phyloP scores from a whole-genome alignment of 2,797 vertebrate genomes.

The Cheirogaleus major region DNA sequence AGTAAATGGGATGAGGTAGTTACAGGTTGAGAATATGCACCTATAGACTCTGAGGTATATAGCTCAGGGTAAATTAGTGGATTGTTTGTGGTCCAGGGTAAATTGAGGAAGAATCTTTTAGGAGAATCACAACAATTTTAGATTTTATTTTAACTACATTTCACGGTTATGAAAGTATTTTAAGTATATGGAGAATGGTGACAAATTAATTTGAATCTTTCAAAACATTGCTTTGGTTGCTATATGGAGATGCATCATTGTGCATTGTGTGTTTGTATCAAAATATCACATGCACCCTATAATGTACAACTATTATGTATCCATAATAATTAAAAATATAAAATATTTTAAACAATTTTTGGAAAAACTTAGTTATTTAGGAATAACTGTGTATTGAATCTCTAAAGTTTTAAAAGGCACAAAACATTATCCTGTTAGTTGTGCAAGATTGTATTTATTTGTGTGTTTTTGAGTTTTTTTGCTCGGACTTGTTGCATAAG shows the following conservation, averaged over 20 bases:
- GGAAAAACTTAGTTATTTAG: not conserved
- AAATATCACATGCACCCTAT: not conserved
- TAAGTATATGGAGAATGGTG: not conserved
- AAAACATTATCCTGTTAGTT: not conserved
- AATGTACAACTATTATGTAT: not conserved
- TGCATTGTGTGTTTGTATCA: not conserved
- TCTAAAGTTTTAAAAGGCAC: not conserved
- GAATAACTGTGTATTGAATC: not conserved
- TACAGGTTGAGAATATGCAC: not conserved
- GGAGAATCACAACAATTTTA: not conserved
- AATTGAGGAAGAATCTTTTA: not conserved
- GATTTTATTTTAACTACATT: not conserved
- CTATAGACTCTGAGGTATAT: not conserved
- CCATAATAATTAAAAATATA: not conserved
- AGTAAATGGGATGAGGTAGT: fast-evolving
- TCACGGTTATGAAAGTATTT: not conserved
- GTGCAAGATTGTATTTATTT: not conserved
- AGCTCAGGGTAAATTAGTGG: not conserved
- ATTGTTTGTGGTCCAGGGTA: not conserved
- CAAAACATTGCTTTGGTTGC: not conserved
- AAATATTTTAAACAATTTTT: not conserved
- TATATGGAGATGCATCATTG: not conserved
- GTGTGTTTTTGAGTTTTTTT: not conserved
- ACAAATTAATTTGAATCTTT: constrained; percentile 22
- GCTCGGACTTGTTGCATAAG: not conserved